Conservation (phyloP, 2,797 vertebrate genomes). For the Nyctibius grandis region DNA sequence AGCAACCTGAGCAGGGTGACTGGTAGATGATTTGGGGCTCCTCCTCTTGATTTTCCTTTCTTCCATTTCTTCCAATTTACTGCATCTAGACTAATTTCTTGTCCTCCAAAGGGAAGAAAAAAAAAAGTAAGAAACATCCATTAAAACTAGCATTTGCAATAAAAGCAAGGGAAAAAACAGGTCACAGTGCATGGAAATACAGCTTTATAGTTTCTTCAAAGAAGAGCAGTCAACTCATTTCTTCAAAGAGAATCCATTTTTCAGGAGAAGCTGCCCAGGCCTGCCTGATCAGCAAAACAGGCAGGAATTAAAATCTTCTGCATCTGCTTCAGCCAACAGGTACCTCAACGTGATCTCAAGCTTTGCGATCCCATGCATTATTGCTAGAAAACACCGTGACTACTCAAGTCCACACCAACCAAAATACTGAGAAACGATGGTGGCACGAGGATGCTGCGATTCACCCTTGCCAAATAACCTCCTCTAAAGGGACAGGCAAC, state of each 20-base stretch:
- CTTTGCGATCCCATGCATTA: not conserved
- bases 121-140: not conserved
- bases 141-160: not conserved
- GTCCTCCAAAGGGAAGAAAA: not conserved
- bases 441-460: rapidly evolving
- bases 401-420: rapidly evolving
- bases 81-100: not conserved
- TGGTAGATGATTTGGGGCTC: conserved; percentile 84
- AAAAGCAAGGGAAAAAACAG: not conserved
- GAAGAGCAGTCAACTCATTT: not conserved
- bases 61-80: conserved; percentile 79
- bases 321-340: not conserved
- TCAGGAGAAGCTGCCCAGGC: not conserved
- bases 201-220: not conserved
- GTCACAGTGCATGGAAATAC: not conserved
- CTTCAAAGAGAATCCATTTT: not conserved
- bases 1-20: conserved; percentile 73
- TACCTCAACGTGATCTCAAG: not conserved
- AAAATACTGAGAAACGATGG: rapidly evolving
- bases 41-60: conserved; percentile 91
- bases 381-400: rapidly evolving
- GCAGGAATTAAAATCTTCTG: not conserved
- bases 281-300: not conserved
- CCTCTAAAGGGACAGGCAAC: rapidly evolving
- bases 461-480: not conserved